Base-by-base conservation (phyloP, 2,797 vertebrate genomes). In the Anolis apletophallus region DNA sequence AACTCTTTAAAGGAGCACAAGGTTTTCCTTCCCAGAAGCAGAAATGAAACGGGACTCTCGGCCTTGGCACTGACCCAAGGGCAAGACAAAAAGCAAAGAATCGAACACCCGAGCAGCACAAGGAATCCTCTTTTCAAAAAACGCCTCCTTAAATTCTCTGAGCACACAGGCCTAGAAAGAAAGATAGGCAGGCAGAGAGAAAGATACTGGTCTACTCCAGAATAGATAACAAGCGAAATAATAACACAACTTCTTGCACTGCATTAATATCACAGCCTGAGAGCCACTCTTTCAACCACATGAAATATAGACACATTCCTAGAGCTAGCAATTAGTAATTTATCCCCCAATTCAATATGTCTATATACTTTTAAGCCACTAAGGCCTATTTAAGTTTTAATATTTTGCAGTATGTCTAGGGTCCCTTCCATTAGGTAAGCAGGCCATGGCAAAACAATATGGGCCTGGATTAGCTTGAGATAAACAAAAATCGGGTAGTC, bases 1-100 rank as follows among this genome's bases (percentile, higher is more conserved):
- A 73, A 74, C 50, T 89, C 80, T 83, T 74, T 83, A 74, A 74
- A 83, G 71, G 71, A 68, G 76, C 67, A 71, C 84, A 67, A 46
- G 81, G n/a, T 79, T 86, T 86, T 86, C 84, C 76, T 83, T 86
- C 88, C 81, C 88, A 83, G 88, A 83, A 82, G 75, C 88, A 89
- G 84, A 86, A 89, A 86, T 36, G 84, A 89, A 89, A 86, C 67
- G 80, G 76, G 80, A 83, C 84, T 83, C 85, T 81, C 75, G n/a
- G 72, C 21, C 57, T 80, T 89, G 88, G 88, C 88, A 89, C 8
- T 46, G 12, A 6, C 76, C 88, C 88, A 89, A 86, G 76, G 80
- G 80, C 84, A 55, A 71, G 84, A 80, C 80, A 79, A 86, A 86
- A 82, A 79, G 68, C 84, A 79, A 80, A 73, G 75, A 86, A 68